Conservation (phyloP, 2,797 vertebrate species). For the Notolepis coatsorum region DNA sequence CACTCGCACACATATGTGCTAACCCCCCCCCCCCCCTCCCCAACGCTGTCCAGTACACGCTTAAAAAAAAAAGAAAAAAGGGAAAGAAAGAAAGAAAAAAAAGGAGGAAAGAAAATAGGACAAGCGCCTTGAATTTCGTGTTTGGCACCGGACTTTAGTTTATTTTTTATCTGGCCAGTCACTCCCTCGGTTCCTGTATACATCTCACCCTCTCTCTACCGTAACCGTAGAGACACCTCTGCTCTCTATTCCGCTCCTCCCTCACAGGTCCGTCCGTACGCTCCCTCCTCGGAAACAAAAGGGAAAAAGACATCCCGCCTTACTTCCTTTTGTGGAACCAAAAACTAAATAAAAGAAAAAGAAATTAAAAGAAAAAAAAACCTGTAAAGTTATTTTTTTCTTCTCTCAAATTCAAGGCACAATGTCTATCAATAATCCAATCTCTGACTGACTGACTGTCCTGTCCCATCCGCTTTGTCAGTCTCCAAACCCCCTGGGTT, state of each 20-base stretch:
- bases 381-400: slow-evolving; percentile 65
- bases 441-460: slow-evolving; percentile 14
- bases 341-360: slow-evolving; percentile 69
- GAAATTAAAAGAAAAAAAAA: too few relatives aligned
- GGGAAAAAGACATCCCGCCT: slow-evolving; percentile 38
- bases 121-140: slow-evolving; percentile 72
- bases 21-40: slow-evolving; percentile 34
- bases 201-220: slow-evolving; percentile 52
- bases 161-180: slow-evolving; percentile 45
- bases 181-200: slow-evolving; percentile 39
- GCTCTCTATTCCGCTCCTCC: slow-evolving; percentile 40
- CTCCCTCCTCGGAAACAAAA: slow-evolving; percentile 55
- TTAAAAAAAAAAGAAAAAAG: too few relatives aligned
- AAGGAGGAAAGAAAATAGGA: too few relatives aligned
- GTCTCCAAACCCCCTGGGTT: slow-evolving; percentile 61
- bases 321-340: slow-evolving; percentile 61
- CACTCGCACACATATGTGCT: slow-evolving; percentile 24
- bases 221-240: slow-evolving; percentile 10
- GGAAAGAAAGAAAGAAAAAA: too few relatives aligned
- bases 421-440: slow-evolving; percentile 78
- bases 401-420: slow-evolving; percentile 87
- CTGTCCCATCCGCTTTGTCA: slow-evolving; percentile 63
- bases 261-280: slow-evolving; percentile 61
- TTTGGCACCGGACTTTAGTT: slow-evolving; percentile 76
- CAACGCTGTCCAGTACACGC: slow-evolving; percentile 41